Conservation (phyloP, 2,113 vertebrate species). For the Semnornis frantzii region DNA sequence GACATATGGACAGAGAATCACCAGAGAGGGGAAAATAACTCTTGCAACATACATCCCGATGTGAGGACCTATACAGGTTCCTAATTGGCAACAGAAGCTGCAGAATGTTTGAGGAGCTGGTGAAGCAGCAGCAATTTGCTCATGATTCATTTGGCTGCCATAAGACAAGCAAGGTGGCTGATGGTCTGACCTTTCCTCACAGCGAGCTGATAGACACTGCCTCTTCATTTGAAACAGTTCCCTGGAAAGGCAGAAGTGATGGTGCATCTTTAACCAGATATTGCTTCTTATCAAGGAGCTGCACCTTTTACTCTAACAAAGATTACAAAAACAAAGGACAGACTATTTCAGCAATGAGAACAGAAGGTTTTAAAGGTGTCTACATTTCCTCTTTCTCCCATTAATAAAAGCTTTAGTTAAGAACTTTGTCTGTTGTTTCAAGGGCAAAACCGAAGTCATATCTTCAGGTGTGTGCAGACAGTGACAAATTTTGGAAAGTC, state of each 20-base stretch:
- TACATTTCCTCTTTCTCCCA: background rate
- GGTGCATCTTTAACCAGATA: constrained; percentile 22
- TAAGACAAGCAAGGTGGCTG: background rate
- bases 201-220: background rate
- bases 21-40: background rate
- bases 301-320: constrained; percentile 46
- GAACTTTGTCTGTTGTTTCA: background rate
- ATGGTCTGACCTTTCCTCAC: background rate
- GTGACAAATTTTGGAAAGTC: background rate
- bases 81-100: background rate
- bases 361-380: background rate
- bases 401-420: constrained; percentile 31
- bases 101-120: background rate
- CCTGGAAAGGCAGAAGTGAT: background rate
- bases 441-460: constrained; percentile 1
- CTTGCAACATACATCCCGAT: background rate
- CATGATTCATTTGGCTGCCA: background rate
- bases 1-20: background rate
- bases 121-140: background rate
- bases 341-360: background rate
- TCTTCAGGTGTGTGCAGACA: background rate
- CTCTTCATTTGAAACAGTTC: background rate
- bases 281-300: constrained; percentile 42
- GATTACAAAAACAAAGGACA: constrained; percentile 26
- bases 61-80: background rate